These are phyloP conservation scores for Montipora foliosa DNA, from an alignment of 64 coral and sea anemone species.

Conservation along the genomic window DNA sequence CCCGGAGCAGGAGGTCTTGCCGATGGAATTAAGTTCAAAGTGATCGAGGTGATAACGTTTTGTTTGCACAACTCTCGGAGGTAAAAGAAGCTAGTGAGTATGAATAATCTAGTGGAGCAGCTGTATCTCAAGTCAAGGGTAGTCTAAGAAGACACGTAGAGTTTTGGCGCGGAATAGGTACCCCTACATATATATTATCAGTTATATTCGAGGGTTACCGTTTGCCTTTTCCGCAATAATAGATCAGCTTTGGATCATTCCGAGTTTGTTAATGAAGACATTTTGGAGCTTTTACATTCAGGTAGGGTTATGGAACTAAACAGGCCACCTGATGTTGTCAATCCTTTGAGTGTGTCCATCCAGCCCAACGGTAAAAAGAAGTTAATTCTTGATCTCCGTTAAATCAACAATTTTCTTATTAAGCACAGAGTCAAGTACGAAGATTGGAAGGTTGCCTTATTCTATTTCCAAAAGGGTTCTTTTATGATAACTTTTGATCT, in stretches of 20 bases:
- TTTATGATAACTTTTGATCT: constrained; percentile 33
- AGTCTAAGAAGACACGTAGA: too few relatives aligned
- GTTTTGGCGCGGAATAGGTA: too few relatives aligned
- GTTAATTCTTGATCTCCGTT: constrained; percentile 59
- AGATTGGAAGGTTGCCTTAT: background rate
- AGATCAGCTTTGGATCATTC: constrained; percentile 26
- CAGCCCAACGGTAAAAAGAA: constrained; percentile 44
- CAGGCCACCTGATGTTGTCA: background rate
- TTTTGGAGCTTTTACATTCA: constrained; percentile 39
- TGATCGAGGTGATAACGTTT: too few relatives aligned
- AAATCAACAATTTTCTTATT: constrained; percentile 60
- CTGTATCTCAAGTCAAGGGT: too few relatives aligned
- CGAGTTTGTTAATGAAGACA: constrained; percentile 43
- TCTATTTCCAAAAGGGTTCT: constrained; percentile 29
- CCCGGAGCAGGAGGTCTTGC: too few relatives aligned
- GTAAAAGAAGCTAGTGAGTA: background rate
- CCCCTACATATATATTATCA: too few relatives aligned
- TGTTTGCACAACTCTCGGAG: too few relatives aligned
- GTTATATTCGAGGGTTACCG: too few relatives aligned
- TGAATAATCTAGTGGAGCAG: too few relatives aligned
- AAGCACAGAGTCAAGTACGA: constrained; percentile 36
- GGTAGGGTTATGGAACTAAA: background rate
- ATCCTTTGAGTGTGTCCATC: constrained; percentile 19
- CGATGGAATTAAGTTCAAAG: too few relatives aligned
- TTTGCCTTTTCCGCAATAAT: constrained; percentile 15